These are phyloP conservation scores for Lasioglossum calceatum DNA, from an alignment of 2,888 invertebrate genomes.

Conservation along the genomic window DNA sequence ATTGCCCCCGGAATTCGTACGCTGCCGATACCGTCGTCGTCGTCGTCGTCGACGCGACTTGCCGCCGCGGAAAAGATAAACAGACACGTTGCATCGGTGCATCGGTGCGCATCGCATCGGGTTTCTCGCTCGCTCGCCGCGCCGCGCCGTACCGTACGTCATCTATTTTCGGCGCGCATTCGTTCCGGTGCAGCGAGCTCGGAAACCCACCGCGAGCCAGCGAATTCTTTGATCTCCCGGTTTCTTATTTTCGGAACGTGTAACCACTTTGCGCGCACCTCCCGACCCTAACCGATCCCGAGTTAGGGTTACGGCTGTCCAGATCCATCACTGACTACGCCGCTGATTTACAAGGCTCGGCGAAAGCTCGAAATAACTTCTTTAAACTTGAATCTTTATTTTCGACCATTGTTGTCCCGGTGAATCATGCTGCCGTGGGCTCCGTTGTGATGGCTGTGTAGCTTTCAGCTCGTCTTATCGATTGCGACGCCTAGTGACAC, in stretches of 20 bases:
- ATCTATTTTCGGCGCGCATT: slow-evolving; percentile 70
- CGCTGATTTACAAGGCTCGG: neutral
- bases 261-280: neutral
- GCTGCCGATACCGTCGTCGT: neutral
- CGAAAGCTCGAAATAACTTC: neutral
- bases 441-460: neutral
- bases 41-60: neutral
- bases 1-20: neutral
- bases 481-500: neutral
- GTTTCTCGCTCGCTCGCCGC: slow-evolving; percentile 40
- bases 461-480: neutral
- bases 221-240: slow-evolving; percentile 3
- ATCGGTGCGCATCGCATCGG: slow-evolving; percentile 27
- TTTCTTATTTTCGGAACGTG: slow-evolving; percentile 30
- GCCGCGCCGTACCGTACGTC: no score
- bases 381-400: neutral
- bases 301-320: neutral
- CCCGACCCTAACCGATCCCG: neutral
- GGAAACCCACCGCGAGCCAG: slow-evolving; percentile 51
- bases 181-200: slow-evolving; percentile 58
- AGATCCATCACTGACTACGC: neutral
- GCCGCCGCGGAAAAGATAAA: slow-evolving; percentile 60
- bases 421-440: neutral
- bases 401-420: no score
- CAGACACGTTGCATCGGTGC: slow-evolving; percentile 61